Evolutionary conservation across 2,888 invertebrate genomes (phyloP), one percentile per base, ranked within the genome.

Genomic region (Aporophyla lueneburgensis): DNA sequence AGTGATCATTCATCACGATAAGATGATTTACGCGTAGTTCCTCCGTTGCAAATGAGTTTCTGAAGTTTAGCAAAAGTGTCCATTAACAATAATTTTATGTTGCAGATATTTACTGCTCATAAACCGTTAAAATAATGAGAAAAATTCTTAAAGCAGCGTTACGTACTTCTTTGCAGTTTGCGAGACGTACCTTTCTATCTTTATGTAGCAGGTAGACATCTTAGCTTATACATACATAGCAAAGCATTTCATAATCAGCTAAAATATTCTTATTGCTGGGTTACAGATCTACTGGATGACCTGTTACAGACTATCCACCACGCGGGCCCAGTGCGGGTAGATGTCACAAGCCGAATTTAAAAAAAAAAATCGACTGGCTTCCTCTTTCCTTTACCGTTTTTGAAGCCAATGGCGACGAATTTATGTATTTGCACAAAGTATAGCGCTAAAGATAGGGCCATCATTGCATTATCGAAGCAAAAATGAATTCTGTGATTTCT

Each of bases 1-100:
- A 43, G 33, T 9, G 58, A 33, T 78, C 58, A 24, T 78, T 59
- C 56, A 33, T 46, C 33, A 78, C 27, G 43, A 21, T 78, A 78
- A 19, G n/a, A 43, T 43, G 58, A 78, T 68, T 58, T 68, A 21
- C n/a, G 49, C 58, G 49, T 58, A 58, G 51, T 24, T 78, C 51
- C 58, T 78, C 24, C 14, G 43, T 46, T 24, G 58, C 51, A 59
- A 76, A 76, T 76, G 69, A 69, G 56, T 51, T 49, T 16, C 56
- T 51, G 51, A 68, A 24, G 19, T 78, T 51, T 69, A 58, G 27
- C 69, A 68, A 51, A 66, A 68, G 19, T 43, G 49, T 33, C 2
- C 43, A n/a, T 43, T 53, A 40, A 51, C 51, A 69, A 71, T 53
- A 0, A 24, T 62, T 53, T 53, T 77, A 49, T 46, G 24, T 9